These are phyloP conservation scores for Platygyra sinensis DNA, from an alignment of 64 coral and sea anemone genomes.

Conservation along the genomic window DNA sequence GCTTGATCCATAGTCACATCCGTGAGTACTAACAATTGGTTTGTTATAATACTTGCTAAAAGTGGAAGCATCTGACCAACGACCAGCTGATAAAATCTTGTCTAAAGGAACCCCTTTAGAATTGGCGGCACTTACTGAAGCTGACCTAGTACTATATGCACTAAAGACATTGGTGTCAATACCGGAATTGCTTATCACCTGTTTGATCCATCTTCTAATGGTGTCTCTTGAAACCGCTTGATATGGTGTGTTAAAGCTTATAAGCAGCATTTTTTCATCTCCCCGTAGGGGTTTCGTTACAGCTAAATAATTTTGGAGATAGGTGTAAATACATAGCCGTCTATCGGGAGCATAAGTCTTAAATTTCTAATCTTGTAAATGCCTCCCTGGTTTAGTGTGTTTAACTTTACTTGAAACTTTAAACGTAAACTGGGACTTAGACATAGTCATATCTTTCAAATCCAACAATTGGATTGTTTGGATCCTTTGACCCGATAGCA, in stretches of 20 bases:
- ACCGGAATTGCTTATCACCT: no score
- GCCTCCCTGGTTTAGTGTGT: constrained; percentile 65
- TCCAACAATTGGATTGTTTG: no score
- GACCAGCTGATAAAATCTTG: constrained; percentile 33
- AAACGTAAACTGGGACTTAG: constrained; percentile 35
- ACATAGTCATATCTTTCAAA: constrained; percentile 50
- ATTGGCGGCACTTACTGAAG: no score
- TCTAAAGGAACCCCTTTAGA: constrained; percentile 34
- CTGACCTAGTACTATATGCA: no score
- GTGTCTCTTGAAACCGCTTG: no score
- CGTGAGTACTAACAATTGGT: no score
- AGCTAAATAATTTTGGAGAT: constrained; percentile 50
- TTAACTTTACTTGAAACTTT: constrained; percentile 57
- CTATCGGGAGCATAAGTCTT: no score
- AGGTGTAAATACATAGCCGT: constrained; percentile 59
- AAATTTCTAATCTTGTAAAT: constrained; percentile 48
- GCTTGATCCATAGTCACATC: no score
- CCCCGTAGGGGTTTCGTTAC: constrained; percentile 41
- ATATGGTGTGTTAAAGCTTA: constrained; percentile 45
- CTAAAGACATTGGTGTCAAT: no score
- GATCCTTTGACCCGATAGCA: no score
- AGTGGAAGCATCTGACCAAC: no score
- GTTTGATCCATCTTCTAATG: no score
- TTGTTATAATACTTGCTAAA: constrained; percentile 55
- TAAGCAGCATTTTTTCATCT: constrained; percentile 52